phyloP scores from a whole-genome alignment of 2,113 vertebrate genomes.

The Psilopogon haemacephalus region DNA sequence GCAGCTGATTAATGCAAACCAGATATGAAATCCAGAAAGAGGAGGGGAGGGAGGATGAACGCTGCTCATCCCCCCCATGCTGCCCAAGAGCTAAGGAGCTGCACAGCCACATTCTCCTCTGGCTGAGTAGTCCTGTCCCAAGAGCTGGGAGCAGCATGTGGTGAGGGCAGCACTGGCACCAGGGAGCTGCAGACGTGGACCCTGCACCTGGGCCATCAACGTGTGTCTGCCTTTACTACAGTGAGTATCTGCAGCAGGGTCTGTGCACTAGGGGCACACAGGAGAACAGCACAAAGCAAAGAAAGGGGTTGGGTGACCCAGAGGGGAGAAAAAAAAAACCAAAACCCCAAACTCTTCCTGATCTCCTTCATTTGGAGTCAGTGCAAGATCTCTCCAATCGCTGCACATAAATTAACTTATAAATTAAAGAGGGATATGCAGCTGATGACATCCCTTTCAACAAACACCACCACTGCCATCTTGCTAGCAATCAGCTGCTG shows the following conservation, averaged over 20 bases:
- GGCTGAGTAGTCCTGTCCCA: not conserved
- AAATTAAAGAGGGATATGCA: not conserved
- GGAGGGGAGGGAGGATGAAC: not conserved
- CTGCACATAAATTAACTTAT: not conserved
- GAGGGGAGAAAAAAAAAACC: too few species aligned
- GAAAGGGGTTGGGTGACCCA: not conserved
- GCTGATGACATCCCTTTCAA: not conserved
- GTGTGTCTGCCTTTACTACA: not conserved
- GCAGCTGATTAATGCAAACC: slow-evolving; percentile 31
- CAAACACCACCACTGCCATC: not conserved
- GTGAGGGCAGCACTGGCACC: rapidly evolving
- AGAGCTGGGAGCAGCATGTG: rapidly evolving
- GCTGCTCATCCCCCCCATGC: rapidly evolving
- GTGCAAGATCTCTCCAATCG: not conserved
- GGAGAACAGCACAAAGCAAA: not conserved
- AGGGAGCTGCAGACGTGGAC: not conserved
- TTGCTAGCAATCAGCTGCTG: slow-evolving; percentile 3
- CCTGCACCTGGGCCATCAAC: rapidly evolving
- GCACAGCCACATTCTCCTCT: not conserved
- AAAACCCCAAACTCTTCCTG: not conserved
- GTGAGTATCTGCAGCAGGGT: rapidly evolving
- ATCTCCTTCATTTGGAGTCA: not conserved
- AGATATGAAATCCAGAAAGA: not conserved
- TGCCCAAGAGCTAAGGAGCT: rapidly evolving
- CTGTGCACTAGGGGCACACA: not conserved